Conservation (phyloP, 2,113 vertebrate genomes). For the Rhinichthys klamathensis region DNA sequence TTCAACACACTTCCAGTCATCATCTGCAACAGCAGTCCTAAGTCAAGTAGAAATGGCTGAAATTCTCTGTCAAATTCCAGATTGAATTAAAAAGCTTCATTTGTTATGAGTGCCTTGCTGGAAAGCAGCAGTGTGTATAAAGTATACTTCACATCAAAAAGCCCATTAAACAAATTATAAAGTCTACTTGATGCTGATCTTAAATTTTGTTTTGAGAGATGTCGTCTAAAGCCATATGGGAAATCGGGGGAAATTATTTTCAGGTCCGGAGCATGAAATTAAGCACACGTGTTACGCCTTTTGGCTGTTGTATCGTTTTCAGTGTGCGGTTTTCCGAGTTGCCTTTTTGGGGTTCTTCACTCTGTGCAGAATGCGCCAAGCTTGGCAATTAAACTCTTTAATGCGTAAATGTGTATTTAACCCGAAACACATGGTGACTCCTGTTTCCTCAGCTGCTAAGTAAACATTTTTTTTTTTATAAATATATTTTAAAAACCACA, state of each 20-base stretch:
- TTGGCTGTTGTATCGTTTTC: conserved; percentile 73
- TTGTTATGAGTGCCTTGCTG: conserved; percentile 78
- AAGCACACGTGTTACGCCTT: conserved; percentile 87
- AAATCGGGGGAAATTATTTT: conserved; percentile 90
- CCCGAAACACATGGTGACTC: conserved; percentile 85
- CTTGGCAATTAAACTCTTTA: conserved; percentile 79
- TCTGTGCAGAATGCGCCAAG: conserved; percentile 71
- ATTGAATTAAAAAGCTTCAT: conserved; percentile 77
- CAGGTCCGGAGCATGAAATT: conserved; percentile 83
- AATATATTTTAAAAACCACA: conserved; percentile 71
- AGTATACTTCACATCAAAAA: conserved; percentile 80
- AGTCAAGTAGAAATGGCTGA: conserved; percentile 43
- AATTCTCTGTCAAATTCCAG: conserved; percentile 68
- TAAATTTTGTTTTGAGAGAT: conserved; percentile 78
- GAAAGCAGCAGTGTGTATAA: conserved; percentile 77
- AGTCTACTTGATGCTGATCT: conserved; percentile 73
- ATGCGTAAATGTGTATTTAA: conserved; percentile 84
- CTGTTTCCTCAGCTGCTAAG: conserved; percentile 90
- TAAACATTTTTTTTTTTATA: conserved; percentile 84
- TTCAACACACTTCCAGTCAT: conserved; percentile 61
- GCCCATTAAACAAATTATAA: conserved; percentile 81
- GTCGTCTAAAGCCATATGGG: conserved; percentile 85
- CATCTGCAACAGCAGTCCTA: conserved; percentile 46
- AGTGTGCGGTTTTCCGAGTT: conserved; percentile 72
- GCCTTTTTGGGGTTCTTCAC: conserved; percentile 66